Conservation (phyloP, 2,797 vertebrate species). For the Cossypha niveicapilla region DNA sequence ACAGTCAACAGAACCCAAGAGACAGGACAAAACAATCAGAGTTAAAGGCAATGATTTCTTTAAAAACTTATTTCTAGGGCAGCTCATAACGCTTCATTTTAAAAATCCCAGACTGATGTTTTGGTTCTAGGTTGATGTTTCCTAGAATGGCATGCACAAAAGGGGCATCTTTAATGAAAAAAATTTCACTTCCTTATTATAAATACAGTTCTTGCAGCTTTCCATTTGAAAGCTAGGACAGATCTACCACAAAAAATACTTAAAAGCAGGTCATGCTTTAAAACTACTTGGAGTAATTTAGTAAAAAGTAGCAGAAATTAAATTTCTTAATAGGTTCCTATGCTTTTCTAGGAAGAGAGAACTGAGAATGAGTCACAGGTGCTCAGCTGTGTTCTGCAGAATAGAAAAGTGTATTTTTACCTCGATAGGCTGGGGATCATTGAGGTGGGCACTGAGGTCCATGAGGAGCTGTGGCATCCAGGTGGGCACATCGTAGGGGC, state of each 20-base stretch:
- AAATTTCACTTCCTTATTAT: neutral
- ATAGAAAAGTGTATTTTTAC: constrained; percentile 59
- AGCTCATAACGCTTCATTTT: neutral
- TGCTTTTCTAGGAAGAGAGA: neutral
- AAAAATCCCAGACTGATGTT: neutral
- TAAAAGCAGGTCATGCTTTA: neutral
- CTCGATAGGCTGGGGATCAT: constrained; percentile 97
- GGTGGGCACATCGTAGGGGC: constrained; percentile 93
- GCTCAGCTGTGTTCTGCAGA: neutral
- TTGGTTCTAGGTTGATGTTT: neutral
- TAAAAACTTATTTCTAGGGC: neutral
- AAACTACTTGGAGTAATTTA: neutral
- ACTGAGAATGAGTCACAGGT: neutral
- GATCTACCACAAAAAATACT: neutral
- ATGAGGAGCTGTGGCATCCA: constrained; percentile 99
- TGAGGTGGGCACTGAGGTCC: constrained; percentile 95
- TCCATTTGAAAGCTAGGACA: neutral
- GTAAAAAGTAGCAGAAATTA: neutral
- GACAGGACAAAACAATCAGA: accelerated
- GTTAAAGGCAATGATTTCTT: neutral
- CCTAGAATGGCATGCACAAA: neutral
- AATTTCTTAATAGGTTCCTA: neutral
- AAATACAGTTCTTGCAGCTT: neutral
- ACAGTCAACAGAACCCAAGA: neutral
- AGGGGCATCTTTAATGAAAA: neutral